Base-by-base conservation (phyloP, 2,113 vertebrate genomes). In the Cololabis saira region DNA sequence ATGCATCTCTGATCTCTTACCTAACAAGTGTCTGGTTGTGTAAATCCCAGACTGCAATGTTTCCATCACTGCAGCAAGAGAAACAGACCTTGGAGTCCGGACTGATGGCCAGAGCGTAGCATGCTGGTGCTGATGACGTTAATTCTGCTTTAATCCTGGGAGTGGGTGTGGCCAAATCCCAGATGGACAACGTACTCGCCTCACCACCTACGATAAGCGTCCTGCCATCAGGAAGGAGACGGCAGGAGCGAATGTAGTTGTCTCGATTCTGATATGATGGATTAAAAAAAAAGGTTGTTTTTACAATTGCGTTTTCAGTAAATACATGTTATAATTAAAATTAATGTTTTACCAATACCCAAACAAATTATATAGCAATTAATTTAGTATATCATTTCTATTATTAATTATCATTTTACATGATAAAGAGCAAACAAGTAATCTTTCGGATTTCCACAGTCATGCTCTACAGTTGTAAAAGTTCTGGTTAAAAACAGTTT, bases 71-170 rank as follows among this genome's bases (percentile, higher is more conserved):
- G 92, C 97, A 99, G 91, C 97, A 99, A 47, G 97, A 99, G 90
- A 98, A 98, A 93, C 97, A 99, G 82, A 98, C 97, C 83, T 99
- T 99, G 92, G 97, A 96, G 1, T 99, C 97, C 0, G 97, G 97
- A 89, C 97, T 98, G 92, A 99, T 99, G 82, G 97, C 97, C 91
- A 99, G 85, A 16, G 97, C 97, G 0, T 99, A 99, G 90, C 97
- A 99, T 30, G 97, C 97, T 0, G 97, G 97, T 1, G 97, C 97
- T 0, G 97, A 99, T 40, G 96, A 98, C 0, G 97, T 98, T n/a
- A 99, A 89, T 90, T 99, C 97, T 0, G 97, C 97, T 91, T 98
- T 99, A 92, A 98, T 99, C 81, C 97, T 93, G 0, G 97, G 97
- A 0, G 97, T 99, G 55, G 96, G 96, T 0, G 96, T 95, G 3